Evolutionary conservation across 2,797 vertebrate species (phyloP).

Genomic region (Poecilia picta): DNA sequence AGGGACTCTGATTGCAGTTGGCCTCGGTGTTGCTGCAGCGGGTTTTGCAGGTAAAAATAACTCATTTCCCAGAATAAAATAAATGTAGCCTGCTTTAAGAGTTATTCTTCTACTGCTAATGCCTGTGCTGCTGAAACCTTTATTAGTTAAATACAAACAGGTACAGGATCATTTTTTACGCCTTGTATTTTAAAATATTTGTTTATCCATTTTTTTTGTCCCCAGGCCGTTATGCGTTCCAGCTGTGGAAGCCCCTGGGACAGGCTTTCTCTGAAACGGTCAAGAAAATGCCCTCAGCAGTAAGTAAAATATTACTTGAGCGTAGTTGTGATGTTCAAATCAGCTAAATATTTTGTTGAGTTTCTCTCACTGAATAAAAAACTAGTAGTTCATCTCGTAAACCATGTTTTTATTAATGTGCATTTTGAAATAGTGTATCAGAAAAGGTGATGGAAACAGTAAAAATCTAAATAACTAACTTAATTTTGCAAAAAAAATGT

Average conservation of each 20-base stretch:
- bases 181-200: not conserved
- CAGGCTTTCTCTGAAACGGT: constrained; percentile 86
- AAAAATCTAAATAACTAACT: too few relatives aligned
- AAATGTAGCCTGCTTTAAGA: too few relatives aligned
- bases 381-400: not conserved
- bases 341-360: not conserved
- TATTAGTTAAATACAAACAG: not conserved
- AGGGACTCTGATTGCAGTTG: constrained; percentile 85
- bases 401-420: not conserved
- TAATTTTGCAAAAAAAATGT: too few relatives aligned
- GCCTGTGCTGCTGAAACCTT: not conserved
- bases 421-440: too few relatives aligned
- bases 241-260: constrained; percentile 90
- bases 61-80: not conserved
- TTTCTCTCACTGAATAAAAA: not conserved
- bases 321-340: not conserved
- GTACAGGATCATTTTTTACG: not conserved
- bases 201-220: constrained; percentile 15
- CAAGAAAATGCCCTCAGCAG: constrained; percentile 85
- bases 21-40: constrained; percentile 88
- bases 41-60: constrained; percentile 87
- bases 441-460: too few relatives aligned
- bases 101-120: not conserved
- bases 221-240: constrained; percentile 89
- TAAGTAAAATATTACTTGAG: constrained; percentile 73